Conservation (phyloP, 2,888 invertebrate genomes). For the Bombylius discolor region DNA sequence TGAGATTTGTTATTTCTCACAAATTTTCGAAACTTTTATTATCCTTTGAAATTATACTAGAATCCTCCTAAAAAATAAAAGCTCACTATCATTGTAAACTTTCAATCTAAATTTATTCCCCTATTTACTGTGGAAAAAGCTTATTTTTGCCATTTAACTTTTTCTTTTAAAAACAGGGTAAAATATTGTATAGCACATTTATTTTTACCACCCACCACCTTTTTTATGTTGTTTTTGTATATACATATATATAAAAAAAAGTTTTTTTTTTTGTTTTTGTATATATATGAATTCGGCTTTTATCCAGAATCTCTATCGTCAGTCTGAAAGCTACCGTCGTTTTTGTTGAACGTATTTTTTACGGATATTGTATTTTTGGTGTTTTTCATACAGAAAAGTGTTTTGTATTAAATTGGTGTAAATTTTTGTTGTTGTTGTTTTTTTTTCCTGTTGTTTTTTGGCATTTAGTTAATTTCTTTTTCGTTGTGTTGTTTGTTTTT, state of each 20-base stretch:
- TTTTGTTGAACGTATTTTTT: slow-evolving; percentile 18
- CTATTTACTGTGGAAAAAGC: background rate
- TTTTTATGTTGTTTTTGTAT: background rate
- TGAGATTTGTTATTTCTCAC: too few species aligned
- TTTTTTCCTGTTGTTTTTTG: background rate
- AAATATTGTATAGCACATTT: background rate
- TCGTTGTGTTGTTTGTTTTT: too few species aligned
- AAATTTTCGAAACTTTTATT: too few species aligned
- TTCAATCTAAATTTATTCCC: too few species aligned
- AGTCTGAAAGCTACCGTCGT: slow-evolving; percentile 27
- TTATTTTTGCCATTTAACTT: background rate
- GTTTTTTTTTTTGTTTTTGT: background rate
- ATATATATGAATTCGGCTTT: too few species aligned
- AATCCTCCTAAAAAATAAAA: too few species aligned
- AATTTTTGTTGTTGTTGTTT: background rate
- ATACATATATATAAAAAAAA: background rate
- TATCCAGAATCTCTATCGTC: background rate
- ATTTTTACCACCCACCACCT: slow-evolving; percentile 1
- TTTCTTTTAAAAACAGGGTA: background rate
- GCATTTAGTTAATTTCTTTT: too few species aligned
- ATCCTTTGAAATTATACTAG: too few species aligned
- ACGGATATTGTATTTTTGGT: too few species aligned
- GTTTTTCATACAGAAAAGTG: too few species aligned
- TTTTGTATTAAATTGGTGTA: too few species aligned
- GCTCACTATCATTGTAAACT: too few species aligned